These are phyloP conservation scores for Sarcophaga peregrina DNA, from an alignment of 1,140 invertebrate species.

Conservation along the genomic window DNA sequence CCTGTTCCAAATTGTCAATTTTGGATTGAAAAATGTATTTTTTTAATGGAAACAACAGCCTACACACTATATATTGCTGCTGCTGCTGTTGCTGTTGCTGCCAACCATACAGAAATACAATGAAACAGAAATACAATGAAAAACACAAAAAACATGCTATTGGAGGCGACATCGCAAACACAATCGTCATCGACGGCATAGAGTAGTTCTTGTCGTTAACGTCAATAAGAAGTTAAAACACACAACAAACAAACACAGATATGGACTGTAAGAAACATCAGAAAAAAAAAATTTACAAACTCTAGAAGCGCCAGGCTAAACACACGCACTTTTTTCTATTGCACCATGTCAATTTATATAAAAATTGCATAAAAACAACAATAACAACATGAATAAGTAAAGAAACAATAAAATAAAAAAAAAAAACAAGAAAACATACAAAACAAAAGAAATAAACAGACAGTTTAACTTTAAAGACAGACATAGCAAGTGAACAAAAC, in stretches of 20 bases:
- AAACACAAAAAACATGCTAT: neutral
- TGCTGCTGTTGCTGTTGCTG: neutral
- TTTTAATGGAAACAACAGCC: constrained; percentile 21
- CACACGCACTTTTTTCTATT: neutral
- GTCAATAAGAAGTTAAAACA: neutral
- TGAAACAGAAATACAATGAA: neutral
- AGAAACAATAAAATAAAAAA: no score
- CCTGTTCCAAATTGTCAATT: constrained; percentile 47
- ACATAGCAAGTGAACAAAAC: no score
- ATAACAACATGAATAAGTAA: no score
- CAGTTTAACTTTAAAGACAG: neutral
- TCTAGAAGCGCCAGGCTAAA: neutral
- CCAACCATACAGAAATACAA: neutral
- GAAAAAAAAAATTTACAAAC: no score
- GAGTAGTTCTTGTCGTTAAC: neutral
- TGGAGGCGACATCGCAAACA: constrained; percentile 12
- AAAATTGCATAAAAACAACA: neutral
- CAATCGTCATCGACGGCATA: neutral
- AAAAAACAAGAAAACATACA: neutral
- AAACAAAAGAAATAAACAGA: neutral
- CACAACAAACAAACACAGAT: neutral
- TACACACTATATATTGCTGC: neutral
- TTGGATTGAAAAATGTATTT: neutral
- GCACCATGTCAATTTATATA: neutral
- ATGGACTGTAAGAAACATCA: neutral